Conservation (phyloP, 2,888 invertebrate genomes). For the Heliconius sara region DNA sequence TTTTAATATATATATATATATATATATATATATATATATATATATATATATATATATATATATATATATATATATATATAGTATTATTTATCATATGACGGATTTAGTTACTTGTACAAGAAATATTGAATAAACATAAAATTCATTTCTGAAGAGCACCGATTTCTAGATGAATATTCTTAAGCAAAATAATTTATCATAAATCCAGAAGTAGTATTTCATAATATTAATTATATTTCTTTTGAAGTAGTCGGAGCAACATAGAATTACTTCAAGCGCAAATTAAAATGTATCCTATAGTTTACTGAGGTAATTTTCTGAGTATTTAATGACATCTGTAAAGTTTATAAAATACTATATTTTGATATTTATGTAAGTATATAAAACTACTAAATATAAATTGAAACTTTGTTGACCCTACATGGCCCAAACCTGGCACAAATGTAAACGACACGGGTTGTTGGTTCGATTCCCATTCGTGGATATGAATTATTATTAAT, state of each 20-base stretch:
- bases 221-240: slow-evolving; percentile 16
- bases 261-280: slow-evolving; percentile 5
- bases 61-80: not conserved
- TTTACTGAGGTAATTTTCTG: not conserved
- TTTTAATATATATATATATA: too few relatives aligned
- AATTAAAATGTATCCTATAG: slow-evolving; percentile 9
- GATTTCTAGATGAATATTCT: not conserved
- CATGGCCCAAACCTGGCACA: too few relatives aligned
- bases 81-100: not conserved
- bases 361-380: not conserved
- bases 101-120: not conserved
- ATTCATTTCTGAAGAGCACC: not conserved
- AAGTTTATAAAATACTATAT: not conserved
- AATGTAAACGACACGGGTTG: too few relatives aligned
- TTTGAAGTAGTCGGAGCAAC: not conserved
- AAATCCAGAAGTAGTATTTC: slow-evolving; percentile 12
- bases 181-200: slow-evolving; percentile 4
- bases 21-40: not conserved
- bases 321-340: not conserved
- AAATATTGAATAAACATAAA: slow-evolving; percentile 9
- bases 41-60: not conserved
- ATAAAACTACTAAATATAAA: not conserved
- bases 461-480: too few relatives aligned
- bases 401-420: not conserved
- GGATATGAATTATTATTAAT: too few relatives aligned